Base-by-base conservation (phyloP, 2,113 vertebrate species). In the Trematomus loennbergii region DNA sequence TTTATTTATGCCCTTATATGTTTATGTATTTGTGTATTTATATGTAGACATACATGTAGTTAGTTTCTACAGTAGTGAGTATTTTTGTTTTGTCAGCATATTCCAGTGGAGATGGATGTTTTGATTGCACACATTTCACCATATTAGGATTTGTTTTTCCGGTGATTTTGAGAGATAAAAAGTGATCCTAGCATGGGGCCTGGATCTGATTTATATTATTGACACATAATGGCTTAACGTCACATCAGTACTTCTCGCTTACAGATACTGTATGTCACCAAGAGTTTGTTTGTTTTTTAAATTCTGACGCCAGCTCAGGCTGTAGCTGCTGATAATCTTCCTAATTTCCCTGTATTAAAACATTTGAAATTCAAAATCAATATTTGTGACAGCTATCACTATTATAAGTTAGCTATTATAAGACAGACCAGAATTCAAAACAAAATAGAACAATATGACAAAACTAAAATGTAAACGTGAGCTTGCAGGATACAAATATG, bases 401-500 rank as follows among this genome's bases (percentile, higher is more conserved):
- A 43, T 12, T 18, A 46, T 16, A 3, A 29, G 29, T 29, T 29
- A 29, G 29, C 3, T 29, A 29, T 29, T 29, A 29, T 29, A n/a
- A 33, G 11, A 22, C 9, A 11, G 13, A 7, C 10, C 20, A 10
- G 20, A 17, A 75, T 7, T n/a, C 2, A 22, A 74, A 58, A 29
- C 12, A 52, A n/a, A 50, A 68, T 22, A 40, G 36, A 50, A 20
- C 17, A 18, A 54, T n/a, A 36, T 54, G 12, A 57, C 36, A 62
- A 22, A 3, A 9, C 3, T 9, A 17, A 66, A 50, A 29, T 9
- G 0, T 20, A 9, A 59, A 48, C 1, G 0, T 36, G 20, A 25
- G 36, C 20, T 22, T 4, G 13, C 2, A 88, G 97, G 98, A 96
- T 99, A 98, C 97, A 11, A 99, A 99, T 83, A 99, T 99, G 91